phyloP scores from a whole-genome alignment of 2,113 vertebrate species.

The Sigmodon hispidus region DNA sequence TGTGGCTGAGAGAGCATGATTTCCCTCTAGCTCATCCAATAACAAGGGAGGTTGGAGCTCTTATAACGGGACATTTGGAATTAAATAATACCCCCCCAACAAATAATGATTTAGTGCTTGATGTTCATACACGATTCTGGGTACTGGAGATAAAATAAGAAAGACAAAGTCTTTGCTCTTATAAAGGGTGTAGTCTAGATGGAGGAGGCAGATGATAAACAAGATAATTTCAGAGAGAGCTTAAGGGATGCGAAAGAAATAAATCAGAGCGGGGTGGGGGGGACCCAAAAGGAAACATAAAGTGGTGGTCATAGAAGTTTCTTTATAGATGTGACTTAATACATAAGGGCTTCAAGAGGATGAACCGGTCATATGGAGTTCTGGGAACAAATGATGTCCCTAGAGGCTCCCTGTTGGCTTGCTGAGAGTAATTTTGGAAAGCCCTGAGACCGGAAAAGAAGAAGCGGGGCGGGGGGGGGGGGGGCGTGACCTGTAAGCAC shows the following conservation, averaged over 20 bases:
- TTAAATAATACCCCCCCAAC: neutral
- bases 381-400: neutral
- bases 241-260: constrained; percentile 35
- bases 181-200: constrained; percentile 22
- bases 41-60: neutral
- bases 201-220: constrained; percentile 41
- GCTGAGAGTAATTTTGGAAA: neutral
- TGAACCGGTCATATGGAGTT: neutral
- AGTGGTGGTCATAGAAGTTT: neutral
- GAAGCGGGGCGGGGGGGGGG: accelerated
- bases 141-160: constrained; percentile 39
- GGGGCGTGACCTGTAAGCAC: neutral
- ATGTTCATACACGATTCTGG: neutral
- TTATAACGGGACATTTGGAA: neutral
- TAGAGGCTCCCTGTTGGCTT: neutral
- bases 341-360: constrained; percentile 31
- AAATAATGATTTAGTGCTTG: constrained; percentile 27
- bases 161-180: constrained; percentile 38
- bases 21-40: neutral
- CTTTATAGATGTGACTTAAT: constrained; percentile 27
- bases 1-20: neutral
- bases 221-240: constrained; percentile 45
- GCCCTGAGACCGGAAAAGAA: neutral
- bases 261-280: neutral
- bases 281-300: neutral